Conservation (phyloP, 1,140 invertebrate genomes). For the Andricus grossulariae region DNA sequence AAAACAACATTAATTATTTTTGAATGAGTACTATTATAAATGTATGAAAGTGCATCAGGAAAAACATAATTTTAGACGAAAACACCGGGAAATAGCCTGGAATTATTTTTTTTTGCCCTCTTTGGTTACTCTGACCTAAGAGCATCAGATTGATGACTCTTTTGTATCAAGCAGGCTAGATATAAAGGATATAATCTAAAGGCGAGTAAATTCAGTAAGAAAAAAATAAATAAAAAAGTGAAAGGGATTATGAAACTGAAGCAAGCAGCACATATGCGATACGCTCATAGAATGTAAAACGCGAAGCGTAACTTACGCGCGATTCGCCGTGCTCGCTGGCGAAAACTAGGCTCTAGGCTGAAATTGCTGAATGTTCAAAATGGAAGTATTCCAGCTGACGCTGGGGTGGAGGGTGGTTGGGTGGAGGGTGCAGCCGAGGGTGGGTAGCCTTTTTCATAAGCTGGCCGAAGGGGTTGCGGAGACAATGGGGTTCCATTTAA, state of each 20-base stretch:
- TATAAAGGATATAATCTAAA: too few relatives aligned
- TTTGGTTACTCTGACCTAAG: too few relatives aligned
- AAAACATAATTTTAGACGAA: too few relatives aligned
- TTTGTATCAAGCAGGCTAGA: too few relatives aligned
- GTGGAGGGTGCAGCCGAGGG: slow-evolving; percentile 39
- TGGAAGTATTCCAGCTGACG: slow-evolving; percentile 67
- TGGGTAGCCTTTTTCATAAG: slow-evolving; percentile 62
- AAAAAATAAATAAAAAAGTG: neutral
- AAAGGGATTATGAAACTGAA: too few relatives aligned
- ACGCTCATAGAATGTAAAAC: slow-evolving; percentile 4
- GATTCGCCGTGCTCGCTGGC: slow-evolving; percentile 44
- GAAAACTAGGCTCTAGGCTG: slow-evolving; percentile 50
- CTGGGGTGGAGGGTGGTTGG: slow-evolving; percentile 32
- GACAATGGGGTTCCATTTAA: slow-evolving; percentile 67
- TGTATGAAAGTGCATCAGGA: too few relatives aligned
- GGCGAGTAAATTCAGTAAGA: too few relatives aligned
- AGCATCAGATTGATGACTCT: too few relatives aligned
- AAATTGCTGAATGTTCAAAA: slow-evolving; percentile 65
- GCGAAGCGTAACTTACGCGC: slow-evolving; percentile 1
- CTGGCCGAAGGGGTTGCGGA: slow-evolving; percentile 57
- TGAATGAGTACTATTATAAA: too few relatives aligned
- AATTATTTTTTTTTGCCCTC: too few relatives aligned
- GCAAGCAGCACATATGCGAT: neutral
- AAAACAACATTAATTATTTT: too few relatives aligned
- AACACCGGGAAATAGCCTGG: too few relatives aligned